phyloP scores from a whole-genome alignment of 1,140 invertebrate genomes.

The Carposina sasakii region DNA sequence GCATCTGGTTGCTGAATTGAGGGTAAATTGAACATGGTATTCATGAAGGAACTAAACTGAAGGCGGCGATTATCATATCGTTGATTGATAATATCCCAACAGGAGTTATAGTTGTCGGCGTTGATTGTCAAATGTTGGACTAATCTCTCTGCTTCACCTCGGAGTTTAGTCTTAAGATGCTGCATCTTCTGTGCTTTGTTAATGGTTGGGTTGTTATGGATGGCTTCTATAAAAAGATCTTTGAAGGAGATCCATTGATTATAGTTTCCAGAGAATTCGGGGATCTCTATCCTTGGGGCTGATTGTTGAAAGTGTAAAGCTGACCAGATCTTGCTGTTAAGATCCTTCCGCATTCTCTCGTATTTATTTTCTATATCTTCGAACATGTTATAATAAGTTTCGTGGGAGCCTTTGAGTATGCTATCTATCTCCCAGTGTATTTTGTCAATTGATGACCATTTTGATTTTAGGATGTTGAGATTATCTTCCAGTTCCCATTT shows the following conservation, averaged over 20 bases:
- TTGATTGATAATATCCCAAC: conserved; percentile 12
- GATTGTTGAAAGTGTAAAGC: conserved; percentile 14
- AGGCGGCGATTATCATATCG: conserved; percentile 18
- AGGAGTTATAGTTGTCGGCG: conserved; percentile 11
- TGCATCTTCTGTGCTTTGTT: conserved; percentile 30
- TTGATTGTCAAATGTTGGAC: conserved; percentile 15
- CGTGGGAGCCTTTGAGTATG: neutral
- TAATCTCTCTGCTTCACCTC: conserved; percentile 22
- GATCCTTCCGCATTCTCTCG: neutral
- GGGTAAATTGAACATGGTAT: conserved; percentile 12
- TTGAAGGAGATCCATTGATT: conserved; percentile 37
- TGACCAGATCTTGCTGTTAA: conserved; percentile 12
- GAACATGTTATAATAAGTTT: conserved; percentile 1
- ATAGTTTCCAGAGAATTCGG: conserved; percentile 35
- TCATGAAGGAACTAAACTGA: conserved; percentile 17
- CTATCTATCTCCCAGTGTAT: conserved; percentile 7
- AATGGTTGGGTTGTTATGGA: conserved; percentile 29
- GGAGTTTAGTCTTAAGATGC: conserved; percentile 28
- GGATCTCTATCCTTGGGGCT: conserved; percentile 21
- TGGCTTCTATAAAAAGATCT: conserved; percentile 33
- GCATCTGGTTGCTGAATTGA: conserved; percentile 14
- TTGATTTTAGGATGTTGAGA: neutral
- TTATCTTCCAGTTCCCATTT: conserved; percentile 10
- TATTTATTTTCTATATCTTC: neutral
- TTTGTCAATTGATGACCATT: conserved; percentile 1